These are phyloP conservation scores for Liparis tanakae DNA, from an alignment of 2,797 vertebrate genomes.

Conservation along the genomic window DNA sequence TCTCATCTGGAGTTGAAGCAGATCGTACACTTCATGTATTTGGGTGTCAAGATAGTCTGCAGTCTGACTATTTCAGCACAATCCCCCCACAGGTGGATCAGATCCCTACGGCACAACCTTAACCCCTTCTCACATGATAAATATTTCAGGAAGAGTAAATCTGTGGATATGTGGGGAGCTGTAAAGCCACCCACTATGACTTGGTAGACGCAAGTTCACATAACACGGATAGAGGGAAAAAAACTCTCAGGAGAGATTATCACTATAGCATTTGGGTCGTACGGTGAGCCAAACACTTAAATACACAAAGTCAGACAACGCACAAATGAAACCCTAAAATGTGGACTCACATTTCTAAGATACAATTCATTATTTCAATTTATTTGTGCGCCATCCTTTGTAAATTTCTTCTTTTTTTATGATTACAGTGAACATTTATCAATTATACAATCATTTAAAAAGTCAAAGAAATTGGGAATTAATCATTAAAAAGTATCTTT, in stretches of 20 bases:
- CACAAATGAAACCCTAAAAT: slow-evolving; percentile 1
- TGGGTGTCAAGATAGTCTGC: slow-evolving; percentile 57
- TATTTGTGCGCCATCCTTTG: slow-evolving; percentile 7
- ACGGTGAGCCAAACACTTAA: neutral
- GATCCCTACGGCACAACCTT: slow-evolving; percentile 72
- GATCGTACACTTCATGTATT: slow-evolving; percentile 59
- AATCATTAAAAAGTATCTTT: slow-evolving; percentile 25
- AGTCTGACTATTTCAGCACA: slow-evolving; percentile 67
- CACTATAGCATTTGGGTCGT: slow-evolving; percentile 18
- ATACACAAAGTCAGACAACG: slow-evolving; percentile 1
- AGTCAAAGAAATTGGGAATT: slow-evolving; percentile 8
- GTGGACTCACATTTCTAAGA: neutral
- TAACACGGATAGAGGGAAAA: slow-evolving; percentile 35
- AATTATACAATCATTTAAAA: slow-evolving; percentile 14
- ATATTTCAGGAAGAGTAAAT: slow-evolving; percentile 76
- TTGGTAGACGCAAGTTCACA: slow-evolving; percentile 62
- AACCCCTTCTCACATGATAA: slow-evolving; percentile 73
- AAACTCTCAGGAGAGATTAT: slow-evolving; percentile 49
- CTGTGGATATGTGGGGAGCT: slow-evolving; percentile 64
- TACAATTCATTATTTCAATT: neutral
- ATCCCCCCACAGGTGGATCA: slow-evolving; percentile 74
- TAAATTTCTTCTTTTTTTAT: slow-evolving; percentile 18
- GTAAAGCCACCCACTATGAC: slow-evolving; percentile 61
- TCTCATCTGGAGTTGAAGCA: slow-evolving; percentile 53
- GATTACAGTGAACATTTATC: slow-evolving; percentile 21